Evolutionary conservation across 2,888 invertebrate species (phyloP).

Genomic region (Eupithecia dodoneata): DNA sequence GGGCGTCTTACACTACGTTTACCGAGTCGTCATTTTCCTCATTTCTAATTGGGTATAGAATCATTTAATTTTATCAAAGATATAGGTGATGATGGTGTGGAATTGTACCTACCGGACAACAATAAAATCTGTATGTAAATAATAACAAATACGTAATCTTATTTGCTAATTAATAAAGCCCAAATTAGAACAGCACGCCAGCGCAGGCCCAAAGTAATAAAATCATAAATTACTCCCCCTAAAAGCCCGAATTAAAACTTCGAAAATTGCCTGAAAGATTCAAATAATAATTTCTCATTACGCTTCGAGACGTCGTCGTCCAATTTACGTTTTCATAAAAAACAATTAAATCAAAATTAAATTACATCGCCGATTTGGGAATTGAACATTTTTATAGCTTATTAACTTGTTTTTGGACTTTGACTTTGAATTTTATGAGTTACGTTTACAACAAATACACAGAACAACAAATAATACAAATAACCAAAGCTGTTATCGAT

Average conservation of each 20-base stretch:
- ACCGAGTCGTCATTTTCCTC: no score
- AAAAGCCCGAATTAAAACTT: conserved; percentile 55
- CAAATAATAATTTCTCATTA: conserved; percentile 58
- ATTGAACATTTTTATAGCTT: conserved; percentile 44
- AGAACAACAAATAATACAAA: no score
- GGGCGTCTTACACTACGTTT: no score
- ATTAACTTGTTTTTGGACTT: conserved; percentile 36
- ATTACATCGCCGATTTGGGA: conserved; percentile 52
- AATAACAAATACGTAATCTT: conserved; percentile 15
- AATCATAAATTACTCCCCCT: conserved; percentile 47
- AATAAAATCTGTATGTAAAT: neutral
- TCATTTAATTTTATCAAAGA: neutral
- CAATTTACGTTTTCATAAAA: conserved; percentile 54
- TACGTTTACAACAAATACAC: neutral
- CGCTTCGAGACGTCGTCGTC: conserved; percentile 40
- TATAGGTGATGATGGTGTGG: neutral
- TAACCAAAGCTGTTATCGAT: no score
- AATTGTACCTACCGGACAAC: conserved; percentile 8
- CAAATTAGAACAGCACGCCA: conserved; percentile 26
- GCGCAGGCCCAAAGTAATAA: conserved; percentile 44
- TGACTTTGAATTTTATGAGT: conserved; percentile 28
- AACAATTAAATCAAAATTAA: conserved; percentile 57
- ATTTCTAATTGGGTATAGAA: neutral
- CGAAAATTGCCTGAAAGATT: conserved; percentile 52
- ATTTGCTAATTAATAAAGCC: conserved; percentile 30